Evolutionary conservation across 2,888 invertebrate species (phyloP), one percentile per base, ranked within the genome.

Genomic region (Pseudolycoriella hygida): DNA sequence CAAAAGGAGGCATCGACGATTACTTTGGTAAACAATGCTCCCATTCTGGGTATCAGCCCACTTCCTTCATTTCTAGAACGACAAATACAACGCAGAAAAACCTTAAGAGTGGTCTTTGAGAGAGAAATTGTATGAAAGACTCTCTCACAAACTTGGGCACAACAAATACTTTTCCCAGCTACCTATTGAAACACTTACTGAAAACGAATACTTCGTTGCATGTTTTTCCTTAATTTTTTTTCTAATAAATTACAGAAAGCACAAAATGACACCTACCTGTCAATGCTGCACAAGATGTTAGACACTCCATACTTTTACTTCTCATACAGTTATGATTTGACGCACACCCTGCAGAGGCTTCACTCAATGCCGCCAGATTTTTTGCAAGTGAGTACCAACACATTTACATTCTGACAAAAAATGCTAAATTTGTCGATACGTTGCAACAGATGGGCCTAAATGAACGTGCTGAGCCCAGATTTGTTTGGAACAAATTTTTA

Each of bases 251-350:
- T 59, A 8, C 68, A 82, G 77, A 76, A 79, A 52, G 74, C 80
- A 51, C 82, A 87, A 60, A 93, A 97, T 65, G 75, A 73, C 49
- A 71, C 72, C 4, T 97, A 96, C 59, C 67, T 92, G 55, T 73
- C 75, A 5, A 87, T 98, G 88, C 59, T 97, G 11, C 80, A 84
- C 47, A 70, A 73, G 47, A 81, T 88, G 1, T 68, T 98, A 45
- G 76, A 79, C 34, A 84, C 86, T 2, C 88, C 90, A 1, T 77
- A 80, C 55, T 86, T 87, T 54, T 98, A 94, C 67, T 97, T 89
- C 68, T 94, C 93, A 14, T 87, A 90, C 56, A 82, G 86, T 2
- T 90, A 89, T 58, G 97, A 98, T 66, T 66, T 98, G 46, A 89
- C 90, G 18, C 93, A 94, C 62, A 76, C 88, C 1, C 71, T 92